Conservation (phyloP, 2,113 vertebrate species). For the Chaetodon trifascialis region DNA sequence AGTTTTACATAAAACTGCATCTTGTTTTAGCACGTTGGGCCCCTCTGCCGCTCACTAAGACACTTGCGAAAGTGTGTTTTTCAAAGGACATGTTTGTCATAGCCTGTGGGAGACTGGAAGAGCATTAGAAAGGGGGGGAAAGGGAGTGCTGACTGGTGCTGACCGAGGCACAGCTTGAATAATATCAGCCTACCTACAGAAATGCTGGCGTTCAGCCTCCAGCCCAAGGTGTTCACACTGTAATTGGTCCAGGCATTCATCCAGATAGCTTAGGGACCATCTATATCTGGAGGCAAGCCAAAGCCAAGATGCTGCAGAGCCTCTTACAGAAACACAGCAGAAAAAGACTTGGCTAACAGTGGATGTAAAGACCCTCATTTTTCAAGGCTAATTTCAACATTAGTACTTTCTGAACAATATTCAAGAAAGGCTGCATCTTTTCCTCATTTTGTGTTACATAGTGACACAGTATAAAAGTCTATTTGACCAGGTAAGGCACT, state of each 20-base stretch:
- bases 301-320: conserved; percentile 50
- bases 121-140: neutral
- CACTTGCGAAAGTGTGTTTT: neutral
- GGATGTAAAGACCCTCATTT: conserved; percentile 11
- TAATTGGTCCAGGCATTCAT: conserved; percentile 55
- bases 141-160: conserved; percentile 54
- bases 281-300: conserved; percentile 54
- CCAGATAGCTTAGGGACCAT: conserved; percentile 55
- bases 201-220: conserved; percentile 49
- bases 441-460: neutral
- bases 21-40: neutral
- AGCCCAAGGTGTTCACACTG: conserved; percentile 8
- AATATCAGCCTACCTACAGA: conserved; percentile 26
- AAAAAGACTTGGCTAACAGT: neutral
- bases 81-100: neutral
- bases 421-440: neutral
- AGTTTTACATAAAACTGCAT: neutral
- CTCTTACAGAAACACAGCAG: conserved; percentile 15
- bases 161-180: conserved; percentile 49
- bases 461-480: neutral
- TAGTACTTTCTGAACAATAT: neutral
- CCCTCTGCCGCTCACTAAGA: neutral
- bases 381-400: neutral
- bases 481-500: neutral
- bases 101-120: neutral